Base-by-base conservation (phyloP, 2,797 vertebrate species). In the Phataginus tricuspis region DNA sequence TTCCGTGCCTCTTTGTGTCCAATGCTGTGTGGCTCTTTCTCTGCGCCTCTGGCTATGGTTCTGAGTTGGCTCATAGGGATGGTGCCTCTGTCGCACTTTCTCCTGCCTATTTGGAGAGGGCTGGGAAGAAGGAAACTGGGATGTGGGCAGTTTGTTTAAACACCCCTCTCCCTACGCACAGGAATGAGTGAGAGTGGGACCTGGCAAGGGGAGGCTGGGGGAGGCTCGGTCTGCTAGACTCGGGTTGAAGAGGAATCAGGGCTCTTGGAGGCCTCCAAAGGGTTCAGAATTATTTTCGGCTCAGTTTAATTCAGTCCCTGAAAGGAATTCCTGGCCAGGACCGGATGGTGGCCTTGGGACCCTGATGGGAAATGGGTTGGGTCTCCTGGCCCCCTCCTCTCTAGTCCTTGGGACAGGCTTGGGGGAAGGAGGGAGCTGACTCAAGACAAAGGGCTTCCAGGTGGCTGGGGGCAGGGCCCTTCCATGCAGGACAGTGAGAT, bases 311-410 rank as follows among this genome's bases (percentile, higher is more conserved):
- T 95, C 90, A 64, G 88, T 66, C 90, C 92, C 74, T 86, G 79
- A 80, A 96, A 97, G 95, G 92, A 92, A 96, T 97, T 96, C 87
- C 95, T 89, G 96, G 96, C 92, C 95, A 87, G 49, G 61, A 96
- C 85, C n/a, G 55, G 96, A 96, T 84, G 87, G 86, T 94, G 94
- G 96, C 90, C 93, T 96, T 86, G 92, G 95, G 96, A 95, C 82
- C 87, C 88, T 85, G 88, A 66, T 96, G 97, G 94, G 96, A 97
- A 97, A 88, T 95, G 87, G 85, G 83, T 57, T 95, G 94, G 66
- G 77, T 90, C 91, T 79, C 86, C 90, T 66, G 90, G 45, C 18
- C 82, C 91, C 61, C 80, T 94, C 92, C 57, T 31, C 39, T 12
- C 42, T 57, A 61, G 91, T 78, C 77, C 80, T 90, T 88, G 57